A percentile compares a stretch with the other conserved stretches of the same genome.
phyloP scores from a whole-genome alignment of 2,113 vertebrate species.

The Ictidomys tridecemlineatus region DNA sequence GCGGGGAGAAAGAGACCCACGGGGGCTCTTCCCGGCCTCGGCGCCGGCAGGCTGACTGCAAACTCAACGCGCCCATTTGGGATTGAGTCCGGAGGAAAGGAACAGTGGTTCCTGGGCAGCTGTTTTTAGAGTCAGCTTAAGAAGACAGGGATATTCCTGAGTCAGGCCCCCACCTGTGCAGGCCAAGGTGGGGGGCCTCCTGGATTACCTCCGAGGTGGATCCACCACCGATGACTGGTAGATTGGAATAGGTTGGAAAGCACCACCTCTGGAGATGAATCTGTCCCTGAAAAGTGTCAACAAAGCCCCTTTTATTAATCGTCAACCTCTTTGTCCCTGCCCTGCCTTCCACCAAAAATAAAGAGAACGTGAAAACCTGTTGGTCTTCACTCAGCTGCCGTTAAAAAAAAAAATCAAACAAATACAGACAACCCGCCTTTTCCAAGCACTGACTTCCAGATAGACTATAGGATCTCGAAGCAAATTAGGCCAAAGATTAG shows the following conservation, averaged over 20 bases:
- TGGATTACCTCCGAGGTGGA: not conserved
- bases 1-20: no score
- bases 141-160: not conserved
- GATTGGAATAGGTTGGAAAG: not conserved
- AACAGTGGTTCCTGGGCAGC: fast-evolving
- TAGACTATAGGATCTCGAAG: constrained; percentile 22
- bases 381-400: not conserved
- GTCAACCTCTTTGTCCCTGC: not conserved
- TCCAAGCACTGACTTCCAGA: not conserved
- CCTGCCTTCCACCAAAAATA: not conserved
- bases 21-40: not conserved
- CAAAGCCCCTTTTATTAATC: not conserved
- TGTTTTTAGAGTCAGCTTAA: not conserved
- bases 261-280: not conserved
- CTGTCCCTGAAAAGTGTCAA: not conserved
- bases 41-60: not conserved
- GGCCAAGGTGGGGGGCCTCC: not conserved
- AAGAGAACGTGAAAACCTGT: not conserved
- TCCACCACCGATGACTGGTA: not conserved
- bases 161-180: not conserved
- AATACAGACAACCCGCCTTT: not conserved
- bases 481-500: constrained; percentile 84
- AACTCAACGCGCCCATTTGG: no score
- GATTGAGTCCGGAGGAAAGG: no score
- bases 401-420: not conserved